Evolutionary conservation across 2,113 vertebrate genomes (phyloP), one percentile per base, ranked within the genome.

Genomic region (Narcine bancroftii): DNA sequence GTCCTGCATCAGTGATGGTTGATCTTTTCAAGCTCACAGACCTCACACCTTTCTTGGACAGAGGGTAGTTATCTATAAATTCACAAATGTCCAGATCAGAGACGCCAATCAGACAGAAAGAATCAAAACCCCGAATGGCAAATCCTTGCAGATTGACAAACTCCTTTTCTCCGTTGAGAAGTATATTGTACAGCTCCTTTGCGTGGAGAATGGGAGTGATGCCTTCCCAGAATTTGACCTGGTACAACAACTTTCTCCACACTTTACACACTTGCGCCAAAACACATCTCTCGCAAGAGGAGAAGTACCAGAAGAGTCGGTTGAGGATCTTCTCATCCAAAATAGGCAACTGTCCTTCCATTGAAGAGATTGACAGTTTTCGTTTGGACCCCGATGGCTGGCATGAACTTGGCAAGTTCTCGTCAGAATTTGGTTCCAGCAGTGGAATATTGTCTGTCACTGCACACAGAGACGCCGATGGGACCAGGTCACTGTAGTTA

Each of bases 21-120:
- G 99, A 99, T 94, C 98, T 97, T 95, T 99, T 99, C 94, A 99
- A 97, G 94, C 98, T 99, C 95, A 99, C 97, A 65, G 98, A 99
- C 94, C 98, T 98, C 93, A 99, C 98, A 0, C 98, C 98, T 94
- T 99, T 99, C 96, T 99, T 99, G 94, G 99, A 99, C 93, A 99
- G 96, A 0, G 98, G 97, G 33, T 99, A 99, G 96, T 99, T 99
- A 95, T 99, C 99, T 93, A 99, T 99, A 95, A 99, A 99, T 95
- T 99, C 98, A 93, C 98, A 99, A 97, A 99, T 99, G 96, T 99
- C 99, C 95, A 99, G 95, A 95, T 99, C 99, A 0, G 99, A 99
- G 94, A 99, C 99, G 0, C 99, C 99, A n/a, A 99, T 98, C 36
- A 99, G 95, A 94, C 99, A 99, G 96, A 99, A 99, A 11, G 97